phyloP scores from a whole-genome alignment of 2,797 vertebrate genomes.

The Sebastes trivittatus region DNA sequence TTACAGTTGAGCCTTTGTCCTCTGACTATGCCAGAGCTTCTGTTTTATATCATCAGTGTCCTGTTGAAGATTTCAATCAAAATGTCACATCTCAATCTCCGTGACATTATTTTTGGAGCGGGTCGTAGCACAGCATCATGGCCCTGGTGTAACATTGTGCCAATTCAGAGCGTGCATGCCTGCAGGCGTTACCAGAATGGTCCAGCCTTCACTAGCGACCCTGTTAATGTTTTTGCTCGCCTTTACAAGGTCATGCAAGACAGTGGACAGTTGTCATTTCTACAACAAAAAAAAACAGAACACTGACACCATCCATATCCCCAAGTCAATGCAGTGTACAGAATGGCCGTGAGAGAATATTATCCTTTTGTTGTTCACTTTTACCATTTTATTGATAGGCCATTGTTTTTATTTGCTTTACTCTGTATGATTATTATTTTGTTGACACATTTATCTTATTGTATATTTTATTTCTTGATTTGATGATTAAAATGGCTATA shows the following conservation, averaged over 20 bases:
- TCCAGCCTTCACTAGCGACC: slow-evolving; percentile 12
- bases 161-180: slow-evolving; percentile 25
- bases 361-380: slow-evolving; percentile 41
- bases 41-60: slow-evolving; percentile 27
- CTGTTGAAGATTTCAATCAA: slow-evolving; percentile 19
- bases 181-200: slow-evolving; percentile 9
- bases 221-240: slow-evolving; percentile 9
- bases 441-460: slow-evolving; percentile 53
- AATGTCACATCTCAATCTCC: slow-evolving; percentile 22
- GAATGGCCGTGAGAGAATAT: slow-evolving; percentile 26
- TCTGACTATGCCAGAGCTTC: slow-evolving; percentile 66
- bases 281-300: neutral
- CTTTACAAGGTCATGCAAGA: slow-evolving; percentile 25
- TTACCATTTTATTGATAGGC: slow-evolving; percentile 54
- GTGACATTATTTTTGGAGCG: slow-evolving; percentile 42
- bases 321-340: slow-evolving; percentile 25
- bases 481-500: slow-evolving; percentile 28
- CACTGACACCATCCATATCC: slow-evolving; percentile 11
- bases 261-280: slow-evolving; percentile 4
- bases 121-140: neutral
- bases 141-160: slow-evolving; percentile 23
- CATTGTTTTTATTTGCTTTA: slow-evolving; percentile 55
- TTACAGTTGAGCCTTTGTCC: slow-evolving; percentile 77
- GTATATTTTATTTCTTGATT: slow-evolving; percentile 47
- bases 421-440: slow-evolving; percentile 49